A percentile compares a stretch with the other conserved stretches of the same genome.
phyloP scores from a whole-genome alignment of 2,113 vertebrate species.

The Synchiropus splendidus region DNA sequence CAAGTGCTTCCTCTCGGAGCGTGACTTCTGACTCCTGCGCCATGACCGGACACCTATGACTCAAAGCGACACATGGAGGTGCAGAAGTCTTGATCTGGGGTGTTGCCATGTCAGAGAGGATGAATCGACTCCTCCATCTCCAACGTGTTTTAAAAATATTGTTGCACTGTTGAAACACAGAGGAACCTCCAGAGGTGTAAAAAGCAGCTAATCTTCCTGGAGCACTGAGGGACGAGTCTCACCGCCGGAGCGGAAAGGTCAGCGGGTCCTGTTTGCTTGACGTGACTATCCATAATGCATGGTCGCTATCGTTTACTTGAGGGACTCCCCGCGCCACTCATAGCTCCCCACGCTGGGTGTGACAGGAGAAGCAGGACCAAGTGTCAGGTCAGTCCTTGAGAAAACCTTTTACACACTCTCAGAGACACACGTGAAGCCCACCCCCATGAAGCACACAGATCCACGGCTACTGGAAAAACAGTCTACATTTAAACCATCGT shows the following conservation, averaged over 20 bases:
- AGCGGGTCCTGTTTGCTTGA: constrained; percentile 49
- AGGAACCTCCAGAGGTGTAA: too few relatives aligned
- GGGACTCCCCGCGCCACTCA: constrained; percentile 42
- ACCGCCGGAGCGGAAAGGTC: constrained; percentile 36
- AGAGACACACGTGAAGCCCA: constrained; percentile 1
- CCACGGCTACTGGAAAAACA: too few relatives aligned
- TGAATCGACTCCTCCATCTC: too few relatives aligned
- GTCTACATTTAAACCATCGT: too few relatives aligned
- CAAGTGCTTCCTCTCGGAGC: too few relatives aligned
- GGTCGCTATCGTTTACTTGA: constrained; percentile 44
- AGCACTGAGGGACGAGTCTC: constrained; percentile 3
- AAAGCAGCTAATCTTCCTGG: not conserved
- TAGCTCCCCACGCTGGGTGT: constrained; percentile 17
- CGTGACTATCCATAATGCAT: constrained; percentile 56
- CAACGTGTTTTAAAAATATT: too few relatives aligned
- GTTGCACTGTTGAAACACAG: constrained; percentile 1
- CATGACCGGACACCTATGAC: too few relatives aligned
- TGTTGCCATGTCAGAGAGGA: too few relatives aligned
- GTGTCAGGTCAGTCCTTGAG: constrained; percentile 28
- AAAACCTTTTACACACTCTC: constrained; percentile 8
- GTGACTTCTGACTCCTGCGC: too few relatives aligned
- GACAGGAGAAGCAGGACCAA: constrained; percentile 36
- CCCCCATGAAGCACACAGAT: not conserved
- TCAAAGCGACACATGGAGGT: too few relatives aligned
- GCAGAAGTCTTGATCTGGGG: too few relatives aligned